phyloP scores from a whole-genome alignment of 2,113 vertebrate species.

The Paramormyrops kingsleyae region DNA sequence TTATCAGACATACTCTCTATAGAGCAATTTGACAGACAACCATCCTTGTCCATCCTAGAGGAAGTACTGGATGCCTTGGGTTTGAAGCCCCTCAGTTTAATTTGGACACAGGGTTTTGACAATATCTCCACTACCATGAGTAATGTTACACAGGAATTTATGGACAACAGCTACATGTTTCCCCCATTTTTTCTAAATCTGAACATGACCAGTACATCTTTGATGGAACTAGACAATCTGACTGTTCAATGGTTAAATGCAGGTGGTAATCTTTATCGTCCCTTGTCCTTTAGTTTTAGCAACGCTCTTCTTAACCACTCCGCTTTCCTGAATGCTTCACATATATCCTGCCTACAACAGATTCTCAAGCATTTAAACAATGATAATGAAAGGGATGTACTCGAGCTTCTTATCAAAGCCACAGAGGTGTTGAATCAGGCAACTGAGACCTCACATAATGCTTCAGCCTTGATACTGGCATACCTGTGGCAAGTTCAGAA shows the following conservation, averaged over 20 bases:
- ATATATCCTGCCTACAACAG: constrained; percentile 35
- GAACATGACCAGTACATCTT: constrained; percentile 35
- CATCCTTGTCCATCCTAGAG: constrained; percentile 31
- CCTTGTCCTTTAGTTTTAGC: constrained; percentile 45
- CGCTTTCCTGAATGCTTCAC: constrained; percentile 33
- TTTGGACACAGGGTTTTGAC: constrained; percentile 25
- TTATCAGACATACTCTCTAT: constrained; percentile 22
- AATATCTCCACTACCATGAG: constrained; percentile 38
- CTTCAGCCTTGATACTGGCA: constrained; percentile 35
- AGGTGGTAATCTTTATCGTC: constrained; percentile 43
- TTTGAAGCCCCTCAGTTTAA: constrained; percentile 41
- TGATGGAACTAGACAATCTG: constrained; percentile 42
- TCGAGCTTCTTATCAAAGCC: constrained; percentile 44
- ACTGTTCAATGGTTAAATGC: constrained; percentile 42
- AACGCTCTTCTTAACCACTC: constrained; percentile 42
- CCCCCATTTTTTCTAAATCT: not conserved
- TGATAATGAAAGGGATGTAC: constrained; percentile 42
- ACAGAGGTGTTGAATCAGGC: constrained; percentile 41
- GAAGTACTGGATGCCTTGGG: constrained; percentile 41
- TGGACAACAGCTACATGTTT: constrained; percentile 45
- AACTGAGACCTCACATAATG: constrained; percentile 37
- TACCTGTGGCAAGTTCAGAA: constrained; percentile 49
- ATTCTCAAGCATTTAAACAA: constrained; percentile 42
- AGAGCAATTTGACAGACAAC: constrained; percentile 29
- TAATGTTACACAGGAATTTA: constrained; percentile 29